A percentile compares a stretch with the other conserved stretches of the same genome.
These are phyloP conservation scores for Drosophila chauvacae DNA, from an alignment of 1,140 invertebrate genomes.

Conservation along the genomic window DNA sequence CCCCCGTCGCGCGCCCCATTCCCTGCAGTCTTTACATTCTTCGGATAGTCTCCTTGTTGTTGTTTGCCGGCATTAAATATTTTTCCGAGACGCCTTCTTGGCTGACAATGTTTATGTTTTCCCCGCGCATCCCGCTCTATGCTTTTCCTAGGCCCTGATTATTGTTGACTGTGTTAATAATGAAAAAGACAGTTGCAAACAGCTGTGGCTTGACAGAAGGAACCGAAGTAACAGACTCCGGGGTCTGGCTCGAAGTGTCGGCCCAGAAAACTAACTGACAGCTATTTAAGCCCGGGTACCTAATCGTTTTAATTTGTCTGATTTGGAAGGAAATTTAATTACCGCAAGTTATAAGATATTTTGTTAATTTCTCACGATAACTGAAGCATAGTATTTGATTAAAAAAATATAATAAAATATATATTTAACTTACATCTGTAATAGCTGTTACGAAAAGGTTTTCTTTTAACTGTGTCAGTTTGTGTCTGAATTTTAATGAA, in stretches of 20 bases:
- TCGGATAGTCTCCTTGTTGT: slow-evolving; percentile 42
- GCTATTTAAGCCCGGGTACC: slow-evolving; percentile 29
- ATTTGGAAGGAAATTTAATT: neutral
- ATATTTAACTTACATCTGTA: too few relatives aligned
- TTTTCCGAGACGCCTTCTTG: slow-evolving; percentile 73
- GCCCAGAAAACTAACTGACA: slow-evolving; percentile 48
- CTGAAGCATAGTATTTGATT: neutral
- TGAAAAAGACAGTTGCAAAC: slow-evolving; percentile 73
- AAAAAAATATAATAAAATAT: too few relatives aligned
- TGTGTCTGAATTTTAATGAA: neutral
- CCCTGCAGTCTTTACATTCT: slow-evolving; percentile 45
- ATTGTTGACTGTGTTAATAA: slow-evolving; percentile 81
- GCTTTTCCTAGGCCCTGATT: slow-evolving; percentile 67
- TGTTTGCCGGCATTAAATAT: slow-evolving; percentile 82
- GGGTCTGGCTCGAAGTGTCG: slow-evolving; percentile 32
- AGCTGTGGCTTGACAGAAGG: slow-evolving; percentile 62
- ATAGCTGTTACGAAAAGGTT: neutral
- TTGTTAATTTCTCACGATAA: neutral
- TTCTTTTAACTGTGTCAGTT: neutral
- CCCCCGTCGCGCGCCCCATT: neutral
- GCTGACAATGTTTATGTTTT: slow-evolving; percentile 68
- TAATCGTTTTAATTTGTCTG: slow-evolving; percentile 15
- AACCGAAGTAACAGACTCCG: slow-evolving; percentile 32
- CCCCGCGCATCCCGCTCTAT: slow-evolving; percentile 29
- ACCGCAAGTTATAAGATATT: neutral